Percentiles rank a stretch among this genome's conserved stretches.
Evolutionary conservation across 2,113 vertebrate species (phyloP).

Genomic region (Arvicanthis niloticus): DNA sequence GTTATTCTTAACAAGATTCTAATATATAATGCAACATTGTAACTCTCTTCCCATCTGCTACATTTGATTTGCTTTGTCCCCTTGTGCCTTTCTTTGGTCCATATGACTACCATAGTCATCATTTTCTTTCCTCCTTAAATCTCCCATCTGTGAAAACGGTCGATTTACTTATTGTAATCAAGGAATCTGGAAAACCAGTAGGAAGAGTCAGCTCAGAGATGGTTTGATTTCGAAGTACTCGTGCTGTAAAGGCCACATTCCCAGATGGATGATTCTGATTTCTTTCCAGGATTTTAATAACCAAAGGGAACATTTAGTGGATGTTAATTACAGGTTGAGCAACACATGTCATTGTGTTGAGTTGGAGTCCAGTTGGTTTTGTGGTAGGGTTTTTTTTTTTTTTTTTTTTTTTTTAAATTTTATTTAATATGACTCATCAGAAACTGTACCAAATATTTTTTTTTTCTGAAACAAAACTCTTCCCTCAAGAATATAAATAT

Average conservation of each 20-base stretch:
- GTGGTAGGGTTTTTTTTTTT: background rate
- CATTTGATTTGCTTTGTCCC: background rate
- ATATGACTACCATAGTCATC: too few species aligned
- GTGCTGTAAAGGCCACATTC: background rate
- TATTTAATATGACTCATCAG: constrained; percentile 54
- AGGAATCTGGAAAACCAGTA: constrained; percentile 43
- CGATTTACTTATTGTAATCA: constrained; percentile 14
- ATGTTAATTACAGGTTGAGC: constrained; percentile 59
- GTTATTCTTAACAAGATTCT: background rate
- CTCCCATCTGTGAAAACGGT: background rate
- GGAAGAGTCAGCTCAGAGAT: constrained; percentile 5
- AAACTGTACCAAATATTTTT: constrained; percentile 53
- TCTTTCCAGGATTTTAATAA: constrained; percentile 69
- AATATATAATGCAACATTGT: too few species aligned
- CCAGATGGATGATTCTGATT: constrained; percentile 52
- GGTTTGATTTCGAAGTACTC: background rate
- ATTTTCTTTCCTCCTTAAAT: background rate
- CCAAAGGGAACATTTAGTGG: constrained; percentile 48
- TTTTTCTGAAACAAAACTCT: constrained; percentile 46
- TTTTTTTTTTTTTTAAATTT: background rate
- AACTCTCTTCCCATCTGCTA: background rate
- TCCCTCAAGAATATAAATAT: constrained; percentile 43
- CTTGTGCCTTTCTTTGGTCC: background rate
- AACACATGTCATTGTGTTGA: constrained; percentile 53
- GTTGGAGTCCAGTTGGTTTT: constrained; percentile 60